These are phyloP conservation scores for Parauchenoglanis punctatus DNA, from an alignment of 2,797 vertebrate species.

Conservation along the genomic window DNA sequence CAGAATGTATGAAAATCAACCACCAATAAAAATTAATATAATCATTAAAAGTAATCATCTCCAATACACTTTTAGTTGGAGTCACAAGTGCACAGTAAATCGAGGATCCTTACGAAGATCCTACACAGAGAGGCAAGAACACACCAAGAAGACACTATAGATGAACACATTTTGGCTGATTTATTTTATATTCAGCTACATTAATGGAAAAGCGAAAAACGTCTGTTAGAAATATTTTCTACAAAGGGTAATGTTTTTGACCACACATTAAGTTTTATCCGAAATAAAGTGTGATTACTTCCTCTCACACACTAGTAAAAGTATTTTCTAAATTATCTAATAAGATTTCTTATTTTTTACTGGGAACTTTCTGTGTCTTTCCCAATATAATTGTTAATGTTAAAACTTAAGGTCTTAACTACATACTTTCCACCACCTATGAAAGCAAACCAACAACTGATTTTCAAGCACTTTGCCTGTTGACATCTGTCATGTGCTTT, in stretches of 20 bases:
- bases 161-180: background rate
- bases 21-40: background rate
- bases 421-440: constrained; percentile 51
- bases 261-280: constrained; percentile 3
- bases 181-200: background rate
- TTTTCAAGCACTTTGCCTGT: constrained; percentile 48
- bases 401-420: constrained; percentile 4
- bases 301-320: constrained; percentile 10
- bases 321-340: constrained; percentile 57
- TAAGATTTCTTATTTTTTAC: constrained; percentile 71
- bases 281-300: constrained; percentile 27
- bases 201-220: constrained; percentile 36
- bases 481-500: constrained; percentile 49
- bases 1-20: background rate
- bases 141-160: background rate
- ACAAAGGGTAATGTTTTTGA: constrained; percentile 17
- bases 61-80: background rate
- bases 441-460: constrained; percentile 58
- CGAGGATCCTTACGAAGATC: background rate
- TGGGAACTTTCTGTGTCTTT: constrained; percentile 69
- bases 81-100: background rate
- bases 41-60: background rate
- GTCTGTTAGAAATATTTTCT: constrained; percentile 50
- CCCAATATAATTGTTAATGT: constrained; percentile 48
- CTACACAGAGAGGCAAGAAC: background rate